A percentile compares a stretch with the other conserved stretches of the same genome.
Conservation (phyloP, 2,113 vertebrate species). For the Archocentrus centrarchus region DNA sequence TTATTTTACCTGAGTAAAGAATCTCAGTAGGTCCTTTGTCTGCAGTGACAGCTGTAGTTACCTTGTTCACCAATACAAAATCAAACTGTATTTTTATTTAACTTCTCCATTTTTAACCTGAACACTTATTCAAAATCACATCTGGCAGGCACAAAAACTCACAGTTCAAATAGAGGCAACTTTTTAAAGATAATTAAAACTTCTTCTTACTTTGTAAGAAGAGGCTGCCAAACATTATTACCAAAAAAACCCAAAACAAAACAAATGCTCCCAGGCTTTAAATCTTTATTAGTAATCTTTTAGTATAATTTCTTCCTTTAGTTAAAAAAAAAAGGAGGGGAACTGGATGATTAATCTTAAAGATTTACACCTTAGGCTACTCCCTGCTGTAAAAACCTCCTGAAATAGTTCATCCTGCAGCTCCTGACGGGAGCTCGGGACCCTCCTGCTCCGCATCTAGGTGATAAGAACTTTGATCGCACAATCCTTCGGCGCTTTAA, state of each 20-base stretch:
- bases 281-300: neutral
- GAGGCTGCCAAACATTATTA: neutral
- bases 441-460: constrained; percentile 38
- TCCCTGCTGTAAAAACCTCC: constrained; percentile 35
- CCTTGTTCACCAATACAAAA: neutral
- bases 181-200: neutral
- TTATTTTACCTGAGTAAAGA: neutral
- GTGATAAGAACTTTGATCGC: constrained; percentile 53
- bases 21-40: neutral
- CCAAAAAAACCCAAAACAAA: neutral
- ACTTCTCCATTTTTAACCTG: too few relatives aligned
- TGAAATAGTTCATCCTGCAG: constrained; percentile 25
- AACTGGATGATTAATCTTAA: neutral
- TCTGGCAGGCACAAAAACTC: neutral
- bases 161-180: rapidly evolving
- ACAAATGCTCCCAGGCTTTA: neutral
- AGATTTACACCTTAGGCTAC: neutral
- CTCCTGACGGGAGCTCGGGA: constrained; percentile 35
- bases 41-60: neutral
- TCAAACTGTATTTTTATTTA: too few relatives aligned
- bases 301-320: neutral
- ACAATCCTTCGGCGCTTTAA: constrained; percentile 33
- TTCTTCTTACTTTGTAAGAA: neutral
- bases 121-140: neutral
- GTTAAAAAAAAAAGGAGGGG: neutral